Percentiles rank a stretch among this genome's conserved stretches.
phyloP scores from a whole-genome alignment of 2,113 vertebrate species.

The Gopherus flavomarginatus region DNA sequence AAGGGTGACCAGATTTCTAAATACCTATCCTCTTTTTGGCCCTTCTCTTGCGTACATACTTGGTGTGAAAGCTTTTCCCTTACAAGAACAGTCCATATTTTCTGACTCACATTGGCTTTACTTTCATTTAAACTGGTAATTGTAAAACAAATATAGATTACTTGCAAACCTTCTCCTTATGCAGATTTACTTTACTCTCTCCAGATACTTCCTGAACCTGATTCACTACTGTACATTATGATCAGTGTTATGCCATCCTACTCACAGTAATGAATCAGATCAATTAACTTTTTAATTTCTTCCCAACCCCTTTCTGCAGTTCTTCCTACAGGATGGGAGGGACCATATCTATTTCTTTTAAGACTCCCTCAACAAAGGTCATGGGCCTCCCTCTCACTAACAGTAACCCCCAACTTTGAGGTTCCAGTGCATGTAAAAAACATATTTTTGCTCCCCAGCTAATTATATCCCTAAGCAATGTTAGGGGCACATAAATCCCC shows the following conservation, averaged over 20 bases:
- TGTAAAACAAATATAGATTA: background rate
- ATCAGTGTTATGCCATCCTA: background rate
- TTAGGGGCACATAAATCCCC: rapidly evolving
- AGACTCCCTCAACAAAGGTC: background rate
- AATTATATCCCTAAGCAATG: rapidly evolving
- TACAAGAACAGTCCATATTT: background rate
- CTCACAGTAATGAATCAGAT: rapidly evolving
- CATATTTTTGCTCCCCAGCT: background rate
- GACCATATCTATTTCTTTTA: background rate
- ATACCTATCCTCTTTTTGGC: background rate
- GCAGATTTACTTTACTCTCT: background rate
- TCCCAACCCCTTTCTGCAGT: background rate
- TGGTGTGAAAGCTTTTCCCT: background rate
- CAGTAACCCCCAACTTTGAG: background rate
- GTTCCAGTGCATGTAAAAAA: background rate
- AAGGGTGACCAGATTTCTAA: background rate
- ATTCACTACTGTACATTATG: rapidly evolving
- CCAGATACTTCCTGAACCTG: rapidly evolving
- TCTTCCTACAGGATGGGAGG: background rate
- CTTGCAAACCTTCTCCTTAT: background rate
- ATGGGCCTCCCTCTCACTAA: background rate
- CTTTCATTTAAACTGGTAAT: background rate
- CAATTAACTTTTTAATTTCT: background rate
- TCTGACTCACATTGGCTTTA: background rate
- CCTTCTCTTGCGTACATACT: background rate